These are phyloP conservation scores for Ginglymostoma cirratum DNA, from an alignment of 2,113 vertebrate genomes.

Conservation along the genomic window DNA sequence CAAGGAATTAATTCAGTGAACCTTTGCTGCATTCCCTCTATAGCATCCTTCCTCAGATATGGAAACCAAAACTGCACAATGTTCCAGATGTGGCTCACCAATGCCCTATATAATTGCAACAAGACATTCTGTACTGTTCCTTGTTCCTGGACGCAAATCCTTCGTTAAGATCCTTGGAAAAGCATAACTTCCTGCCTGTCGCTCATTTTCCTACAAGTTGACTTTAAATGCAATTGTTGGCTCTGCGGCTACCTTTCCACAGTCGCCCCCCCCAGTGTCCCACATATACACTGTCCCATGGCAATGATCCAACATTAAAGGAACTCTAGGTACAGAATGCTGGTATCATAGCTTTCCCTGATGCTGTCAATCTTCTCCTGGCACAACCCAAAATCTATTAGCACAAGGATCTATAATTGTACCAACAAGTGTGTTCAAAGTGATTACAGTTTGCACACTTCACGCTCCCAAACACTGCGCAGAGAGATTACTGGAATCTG, in stretches of 20 bases:
- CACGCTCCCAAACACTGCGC: background rate
- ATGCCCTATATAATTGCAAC: too few species aligned
- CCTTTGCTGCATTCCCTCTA: too few species aligned
- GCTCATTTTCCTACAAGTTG: background rate
- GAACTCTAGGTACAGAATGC: background rate
- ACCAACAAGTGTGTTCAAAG: background rate
- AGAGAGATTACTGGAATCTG: background rate
- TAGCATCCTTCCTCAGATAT: too few species aligned
- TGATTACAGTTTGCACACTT: background rate
- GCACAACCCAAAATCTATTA: background rate
- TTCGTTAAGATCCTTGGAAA: background rate
- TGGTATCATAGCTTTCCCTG: background rate
- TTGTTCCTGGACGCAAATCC: too few species aligned
- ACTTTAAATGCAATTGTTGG: background rate
- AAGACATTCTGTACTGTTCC: too few species aligned
- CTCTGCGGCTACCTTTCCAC: background rate
- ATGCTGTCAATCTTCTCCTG: background rate
- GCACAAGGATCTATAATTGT: background rate
- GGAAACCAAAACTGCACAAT: too few species aligned
- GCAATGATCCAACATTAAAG: background rate
- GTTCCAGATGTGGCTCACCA: too few species aligned
- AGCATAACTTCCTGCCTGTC: background rate
- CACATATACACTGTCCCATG: too few species aligned
- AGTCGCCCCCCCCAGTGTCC: too few species aligned
- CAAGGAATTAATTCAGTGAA: too few species aligned